Evolutionary conservation across 2,888 invertebrate species (phyloP).

Genomic region (Drosophila ustulata): DNA sequence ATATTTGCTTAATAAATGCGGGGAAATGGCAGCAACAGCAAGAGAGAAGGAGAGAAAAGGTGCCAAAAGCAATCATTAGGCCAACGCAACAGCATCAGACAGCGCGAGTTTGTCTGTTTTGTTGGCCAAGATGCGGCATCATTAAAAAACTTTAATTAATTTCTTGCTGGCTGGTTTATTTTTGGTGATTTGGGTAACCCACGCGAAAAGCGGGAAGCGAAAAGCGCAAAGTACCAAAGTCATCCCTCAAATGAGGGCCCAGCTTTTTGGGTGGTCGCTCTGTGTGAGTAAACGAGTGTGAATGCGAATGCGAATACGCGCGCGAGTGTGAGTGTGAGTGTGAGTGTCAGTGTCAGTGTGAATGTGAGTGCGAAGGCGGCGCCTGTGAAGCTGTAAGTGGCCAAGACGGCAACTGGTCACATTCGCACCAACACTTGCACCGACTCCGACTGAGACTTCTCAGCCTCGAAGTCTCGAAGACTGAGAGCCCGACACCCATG

Average conservation of each 20-base stretch:
- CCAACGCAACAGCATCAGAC: conserved; percentile 26
- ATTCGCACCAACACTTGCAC: conserved; percentile 12
- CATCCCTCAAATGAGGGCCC: conserved; percentile 65
- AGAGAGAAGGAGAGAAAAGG: conserved; percentile 48
- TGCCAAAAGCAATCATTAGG: conserved; percentile 79
- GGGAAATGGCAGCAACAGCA: conserved; percentile 3
- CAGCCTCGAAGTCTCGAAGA: conserved; percentile 4
- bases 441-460: conserved; percentile 27
- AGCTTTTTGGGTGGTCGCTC: conserved; percentile 68
- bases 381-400: conserved; percentile 76
- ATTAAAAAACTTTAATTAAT: conserved; percentile 77
- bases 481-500: conserved; percentile 63
- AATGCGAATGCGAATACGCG: not conserved
- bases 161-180: conserved; percentile 32
- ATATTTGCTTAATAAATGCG: conserved; percentile 71
- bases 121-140: conserved; percentile 62
- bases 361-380: conserved; percentile 66
- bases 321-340: conserved; percentile 11
- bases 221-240: conserved; percentile 36
- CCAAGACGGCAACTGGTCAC: conserved; percentile 23
- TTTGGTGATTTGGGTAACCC: conserved; percentile 43
- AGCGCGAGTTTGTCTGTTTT: not conserved
- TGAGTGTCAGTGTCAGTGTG: conserved; percentile 24
- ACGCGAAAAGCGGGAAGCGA: conserved; percentile 49
- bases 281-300: conserved; percentile 16